These are phyloP conservation scores for Staurois parvus DNA, from an alignment of 2,797 vertebrate species.

Conservation along the genomic window DNA sequence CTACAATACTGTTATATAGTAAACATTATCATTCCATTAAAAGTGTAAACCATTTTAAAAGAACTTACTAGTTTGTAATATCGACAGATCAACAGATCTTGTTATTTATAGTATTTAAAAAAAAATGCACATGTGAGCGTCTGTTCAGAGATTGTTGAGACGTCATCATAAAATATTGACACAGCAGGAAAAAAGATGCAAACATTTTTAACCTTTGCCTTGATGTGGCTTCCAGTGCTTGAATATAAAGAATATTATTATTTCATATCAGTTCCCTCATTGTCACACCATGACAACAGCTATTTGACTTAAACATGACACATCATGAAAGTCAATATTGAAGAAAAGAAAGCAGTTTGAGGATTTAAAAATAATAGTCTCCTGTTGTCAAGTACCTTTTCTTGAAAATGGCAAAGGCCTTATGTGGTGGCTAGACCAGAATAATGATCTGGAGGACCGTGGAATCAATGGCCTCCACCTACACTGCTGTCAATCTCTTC, in stretches of 20 bases:
- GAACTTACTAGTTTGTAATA: not conserved
- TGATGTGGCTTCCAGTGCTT: not conserved
- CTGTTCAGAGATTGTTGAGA: not conserved
- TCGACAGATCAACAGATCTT: not conserved
- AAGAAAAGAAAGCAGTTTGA: slow-evolving; percentile 32
- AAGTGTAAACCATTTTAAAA: not conserved
- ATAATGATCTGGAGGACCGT: slow-evolving; percentile 28
- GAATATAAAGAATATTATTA: slow-evolving; percentile 3
- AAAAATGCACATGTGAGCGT: not conserved
- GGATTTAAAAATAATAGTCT: slow-evolving; percentile 46
- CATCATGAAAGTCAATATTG: slow-evolving; percentile 17
- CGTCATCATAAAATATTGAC: not conserved
- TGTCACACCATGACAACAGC: slow-evolving; percentile 39
- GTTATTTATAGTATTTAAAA: not conserved
- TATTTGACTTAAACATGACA: slow-evolving; percentile 47
- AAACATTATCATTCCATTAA: too few relatives aligned
- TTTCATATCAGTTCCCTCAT: not conserved
- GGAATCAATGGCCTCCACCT: slow-evolving; percentile 41
- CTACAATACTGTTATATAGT: not conserved
- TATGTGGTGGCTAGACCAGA: slow-evolving; percentile 8
- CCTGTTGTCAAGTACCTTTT: slow-evolving; percentile 35
- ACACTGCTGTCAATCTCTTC: slow-evolving; percentile 21
- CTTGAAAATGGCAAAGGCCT: slow-evolving; percentile 32
- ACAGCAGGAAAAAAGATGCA: not conserved
- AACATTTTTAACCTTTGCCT: slow-evolving; percentile 13